phyloP scores from a whole-genome alignment of 2,797 vertebrate species.

The Phataginus tricuspis region DNA sequence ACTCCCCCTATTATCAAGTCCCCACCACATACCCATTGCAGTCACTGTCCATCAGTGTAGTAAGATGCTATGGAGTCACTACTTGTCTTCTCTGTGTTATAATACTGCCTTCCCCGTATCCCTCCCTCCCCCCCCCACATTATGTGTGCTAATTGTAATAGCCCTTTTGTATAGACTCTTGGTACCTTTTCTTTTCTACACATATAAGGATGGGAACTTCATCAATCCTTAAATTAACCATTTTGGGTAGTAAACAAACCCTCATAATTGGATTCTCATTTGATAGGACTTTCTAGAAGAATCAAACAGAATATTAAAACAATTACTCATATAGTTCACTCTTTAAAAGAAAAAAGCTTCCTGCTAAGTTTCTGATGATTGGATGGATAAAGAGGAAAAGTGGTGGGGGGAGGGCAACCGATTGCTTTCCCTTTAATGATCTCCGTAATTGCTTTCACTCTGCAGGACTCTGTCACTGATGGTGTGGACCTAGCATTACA shows the following conservation, averaged over 20 bases:
- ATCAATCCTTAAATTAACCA: not conserved
- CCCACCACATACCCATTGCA: no score
- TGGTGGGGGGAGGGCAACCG: not conserved
- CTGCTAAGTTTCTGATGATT: constrained; percentile 71
- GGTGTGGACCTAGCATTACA: constrained; percentile 11
- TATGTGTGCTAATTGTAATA: no score
- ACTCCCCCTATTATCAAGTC: no score
- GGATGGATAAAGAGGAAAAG: not conserved
- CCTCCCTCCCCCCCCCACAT: no score
- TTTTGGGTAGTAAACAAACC: constrained; percentile 48
- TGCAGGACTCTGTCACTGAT: constrained; percentile 34
- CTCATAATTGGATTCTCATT: constrained; percentile 48
- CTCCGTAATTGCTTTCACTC: constrained; percentile 64
- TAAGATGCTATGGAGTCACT: no score
- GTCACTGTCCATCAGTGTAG: no score
- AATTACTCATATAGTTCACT: constrained; percentile 66
- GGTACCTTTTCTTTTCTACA: not conserved
- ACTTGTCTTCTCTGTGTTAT: no score
- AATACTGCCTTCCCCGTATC: no score
- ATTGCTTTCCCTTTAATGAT: constrained; percentile 71
- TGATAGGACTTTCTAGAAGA: constrained; percentile 34
- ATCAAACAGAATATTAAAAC: constrained; percentile 69
- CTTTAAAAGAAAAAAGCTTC: constrained; percentile 62
- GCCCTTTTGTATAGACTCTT: not conserved
- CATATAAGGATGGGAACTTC: not conserved